Base-by-base conservation (phyloP, 2,797 vertebrate genomes). In the Aratinga solstitialis region DNA sequence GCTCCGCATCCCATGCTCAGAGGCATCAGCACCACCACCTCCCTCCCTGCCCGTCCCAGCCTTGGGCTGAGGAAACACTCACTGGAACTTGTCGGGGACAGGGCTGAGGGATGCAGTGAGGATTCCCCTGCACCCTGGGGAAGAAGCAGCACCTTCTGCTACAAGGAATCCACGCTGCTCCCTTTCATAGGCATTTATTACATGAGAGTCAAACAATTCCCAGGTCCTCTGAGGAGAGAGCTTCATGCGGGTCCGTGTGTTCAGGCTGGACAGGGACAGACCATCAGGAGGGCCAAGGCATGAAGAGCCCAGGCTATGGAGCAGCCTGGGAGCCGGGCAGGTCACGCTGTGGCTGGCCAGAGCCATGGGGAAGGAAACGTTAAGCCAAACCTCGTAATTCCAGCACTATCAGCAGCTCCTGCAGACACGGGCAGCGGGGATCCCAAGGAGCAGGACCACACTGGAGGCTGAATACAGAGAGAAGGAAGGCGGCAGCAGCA, bases 391-490 rank as follows among this genome's bases (percentile, higher is more conserved):
- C 12, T 3, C 7, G 7, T 3, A 29, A 63, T 47, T 19, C 42
- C 48, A 27, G 17, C 47, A 2, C 19, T 42, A 3, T 26, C 21
- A 9, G 30, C 47, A 13, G 40, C 62, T 54, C 62, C 62, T 6
- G 42, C 61, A 3, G 53, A 7, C 38, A 0, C 3, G 0, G 62
- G 17, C 16, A 4, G 54, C 2, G 40, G 34, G 23, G n/a, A 34
- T 34, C 14, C 56, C 22, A 4, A 22, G 63, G 56, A 51, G 9
- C 62, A 18, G 20, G 11, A 3, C 38, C 3, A 5, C 18, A 0
- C 19, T 0, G 13, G 20, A 5, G 0, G 13, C 3, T 9, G 3
- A 40, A 20, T 2, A 17, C n/a, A 6, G 26, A 0, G 2, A 40
- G 69, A 10, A 24, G 26, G 15, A 63, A 40, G 58, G 13, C 0